Percentiles rank a stretch among this genome's conserved stretches.
Conservation (phyloP, 30 jellyfish, hydroid and myxozoan species). For the Phacellophora camtschatica region DNA sequence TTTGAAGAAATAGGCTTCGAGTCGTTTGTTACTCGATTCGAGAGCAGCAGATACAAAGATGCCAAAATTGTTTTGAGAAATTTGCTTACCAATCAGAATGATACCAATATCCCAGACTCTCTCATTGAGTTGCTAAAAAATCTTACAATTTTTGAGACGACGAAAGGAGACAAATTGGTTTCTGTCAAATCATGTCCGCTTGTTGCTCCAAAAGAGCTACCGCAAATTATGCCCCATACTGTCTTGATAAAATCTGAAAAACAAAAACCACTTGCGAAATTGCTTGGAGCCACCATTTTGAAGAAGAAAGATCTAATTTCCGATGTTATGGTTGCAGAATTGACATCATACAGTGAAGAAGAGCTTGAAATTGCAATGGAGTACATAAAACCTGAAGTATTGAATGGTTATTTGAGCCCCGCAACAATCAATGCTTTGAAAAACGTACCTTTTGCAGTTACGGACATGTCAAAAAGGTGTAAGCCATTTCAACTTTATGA, state of each 20-base stretch:
- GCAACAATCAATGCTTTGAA: not conserved
- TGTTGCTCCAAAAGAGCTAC: constrained; percentile 31
- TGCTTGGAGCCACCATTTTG: constrained; percentile 13
- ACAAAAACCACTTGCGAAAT: not conserved
- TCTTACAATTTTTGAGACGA: constrained; percentile 11
- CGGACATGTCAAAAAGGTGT: constrained; percentile 14
- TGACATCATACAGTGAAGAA: too few relatives aligned
- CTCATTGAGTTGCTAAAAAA: not conserved
- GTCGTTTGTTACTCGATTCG: not conserved
- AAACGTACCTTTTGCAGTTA: not conserved
- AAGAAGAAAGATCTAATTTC: not conserved
- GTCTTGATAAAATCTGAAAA: not conserved
- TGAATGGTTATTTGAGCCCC: not conserved
- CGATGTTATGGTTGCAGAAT: not conserved
- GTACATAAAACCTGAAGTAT: not conserved
- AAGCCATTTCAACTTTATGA: constrained; percentile 43
- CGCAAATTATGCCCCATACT: not conserved
- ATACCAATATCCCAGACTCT: too few relatives aligned
- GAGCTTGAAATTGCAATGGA: not conserved
- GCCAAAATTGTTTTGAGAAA: not conserved
- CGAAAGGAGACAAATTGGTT: not conserved
- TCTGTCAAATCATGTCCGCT: not conserved
- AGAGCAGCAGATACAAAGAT: not conserved
- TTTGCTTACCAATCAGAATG: not conserved
- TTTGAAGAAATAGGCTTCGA: not conserved